Conservation (phyloP, 2,888 invertebrate species). For the Xestia sexstrigata region DNA sequence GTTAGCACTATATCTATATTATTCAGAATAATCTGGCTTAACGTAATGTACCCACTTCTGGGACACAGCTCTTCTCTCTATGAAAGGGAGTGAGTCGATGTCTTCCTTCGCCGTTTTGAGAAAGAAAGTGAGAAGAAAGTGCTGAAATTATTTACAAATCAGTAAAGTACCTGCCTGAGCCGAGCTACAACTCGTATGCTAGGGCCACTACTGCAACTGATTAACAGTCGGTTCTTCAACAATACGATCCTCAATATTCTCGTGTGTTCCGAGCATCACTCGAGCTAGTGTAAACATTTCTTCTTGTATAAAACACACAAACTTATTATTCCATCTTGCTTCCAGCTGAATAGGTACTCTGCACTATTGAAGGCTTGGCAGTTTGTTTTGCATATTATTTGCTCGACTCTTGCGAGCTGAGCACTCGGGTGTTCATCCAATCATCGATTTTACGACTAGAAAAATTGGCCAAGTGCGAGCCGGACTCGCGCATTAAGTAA, state of each 20-base stretch:
- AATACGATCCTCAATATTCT: neutral
- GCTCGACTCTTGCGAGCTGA: neutral
- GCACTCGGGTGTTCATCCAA: conserved; percentile 11
- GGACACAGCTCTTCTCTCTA: too few species aligned
- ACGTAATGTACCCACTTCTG: neutral
- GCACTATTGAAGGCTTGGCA: neutral
- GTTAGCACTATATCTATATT: neutral
- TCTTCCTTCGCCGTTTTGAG: too few species aligned
- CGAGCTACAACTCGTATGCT: neutral
- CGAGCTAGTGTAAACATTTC: neutral
- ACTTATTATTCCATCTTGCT: conserved; percentile 15
- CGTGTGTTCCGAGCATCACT: neutral
- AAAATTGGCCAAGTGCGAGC: neutral
- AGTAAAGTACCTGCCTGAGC: neutral
- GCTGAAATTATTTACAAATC: neutral
- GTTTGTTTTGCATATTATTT: conserved; percentile 37
- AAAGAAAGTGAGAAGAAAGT: too few species aligned
- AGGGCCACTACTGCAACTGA: neutral
- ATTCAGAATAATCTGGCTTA: neutral
- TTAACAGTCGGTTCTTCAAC: neutral
- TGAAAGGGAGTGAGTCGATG: too few species aligned
- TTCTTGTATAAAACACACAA: neutral
- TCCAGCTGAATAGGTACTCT: conserved; percentile 12
- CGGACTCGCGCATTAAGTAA: neutral
- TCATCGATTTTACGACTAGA: neutral